Conservation (phyloP, 2,888 invertebrate genomes). For the Eremobia ochroleuca region DNA sequence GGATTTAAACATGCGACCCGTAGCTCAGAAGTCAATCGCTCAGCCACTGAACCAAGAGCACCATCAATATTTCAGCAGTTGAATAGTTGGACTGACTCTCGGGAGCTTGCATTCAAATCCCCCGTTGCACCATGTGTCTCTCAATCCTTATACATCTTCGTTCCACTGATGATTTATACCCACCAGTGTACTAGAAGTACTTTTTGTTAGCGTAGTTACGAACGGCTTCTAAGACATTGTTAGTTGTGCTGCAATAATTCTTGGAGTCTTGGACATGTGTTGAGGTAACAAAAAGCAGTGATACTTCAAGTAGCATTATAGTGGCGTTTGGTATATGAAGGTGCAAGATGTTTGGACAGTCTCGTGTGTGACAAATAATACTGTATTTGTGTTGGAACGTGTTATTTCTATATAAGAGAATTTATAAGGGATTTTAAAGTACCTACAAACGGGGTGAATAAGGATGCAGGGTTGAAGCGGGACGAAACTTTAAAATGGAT, state of each 20-base stretch:
- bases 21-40: neutral
- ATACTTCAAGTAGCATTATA: slow-evolving; percentile 14
- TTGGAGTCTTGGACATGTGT: slow-evolving; percentile 39
- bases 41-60: neutral
- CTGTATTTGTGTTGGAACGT: neutral
- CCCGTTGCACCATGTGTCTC: slow-evolving; percentile 1
- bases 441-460: too few species aligned
- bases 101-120: neutral
- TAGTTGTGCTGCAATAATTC: slow-evolving; percentile 37
- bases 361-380: neutral
- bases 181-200: neutral
- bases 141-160: slow-evolving; percentile 22
- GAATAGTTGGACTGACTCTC: slow-evolving; percentile 20
- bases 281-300: slow-evolving; percentile 29
- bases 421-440: neutral
- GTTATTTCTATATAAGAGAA: neutral
- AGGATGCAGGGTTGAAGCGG: too few species aligned
- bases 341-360: slow-evolving; percentile 1
- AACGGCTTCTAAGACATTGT: slow-evolving; percentile 27
- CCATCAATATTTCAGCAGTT: slow-evolving; percentile 17
- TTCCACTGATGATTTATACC: slow-evolving; percentile 29
- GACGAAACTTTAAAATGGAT: too few species aligned
- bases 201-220: slow-evolving; percentile 30
- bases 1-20: neutral
- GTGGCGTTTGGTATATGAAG: slow-evolving; percentile 42